Base-by-base conservation (phyloP, 2,888 invertebrate species). In the Chymomyza caudatula region DNA sequence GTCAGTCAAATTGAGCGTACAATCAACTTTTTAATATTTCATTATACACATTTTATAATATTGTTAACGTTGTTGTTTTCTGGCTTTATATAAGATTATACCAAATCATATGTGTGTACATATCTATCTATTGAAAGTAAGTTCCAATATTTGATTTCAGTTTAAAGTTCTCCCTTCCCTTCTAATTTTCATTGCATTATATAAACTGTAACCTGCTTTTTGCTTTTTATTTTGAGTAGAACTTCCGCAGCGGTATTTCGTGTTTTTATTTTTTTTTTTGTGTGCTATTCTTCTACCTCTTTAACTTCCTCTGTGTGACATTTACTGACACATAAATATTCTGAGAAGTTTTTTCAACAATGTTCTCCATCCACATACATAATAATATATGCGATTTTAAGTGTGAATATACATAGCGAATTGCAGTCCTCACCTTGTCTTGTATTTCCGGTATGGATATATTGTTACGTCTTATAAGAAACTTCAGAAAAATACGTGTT, bases 1-100 rank as follows among this genome's bases (percentile, higher is more conserved):
- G 85, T 83, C 85, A 85, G 67, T 54, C 69, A 61, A 74, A 79
- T 69, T 79, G 73, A 87, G 74, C 74, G 87, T 81, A 78, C 87
- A 83, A 83, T 85, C 76, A 85, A 85, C 83, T 77, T 78, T 69
- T 79, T 71, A 70, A 66, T 65, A 73, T 79, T 69, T 71, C 62
- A 76, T 72, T 72, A 71, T 65, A 72, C 60, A 66, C 66, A 69
- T 71, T 65, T 63, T 57, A n/a, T n/a, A 43, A 25, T 54, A 43
- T 3, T 60, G 8, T 55, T 17, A 8, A 37, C 29, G 8, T 37
- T 37, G 29, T 37, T 11, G 29, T 37, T 37, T 37, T 37, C 11
- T 29, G 0, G 8, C 11, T 11, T 29, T 11, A 37, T 37, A 37
- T 44, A 65, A 71, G 63, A 51, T 63, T 57, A 59, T 22, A 0